Base-by-base conservation (phyloP, 2,797 vertebrate genomes). In the Petrocephalus schoutedeni region DNA sequence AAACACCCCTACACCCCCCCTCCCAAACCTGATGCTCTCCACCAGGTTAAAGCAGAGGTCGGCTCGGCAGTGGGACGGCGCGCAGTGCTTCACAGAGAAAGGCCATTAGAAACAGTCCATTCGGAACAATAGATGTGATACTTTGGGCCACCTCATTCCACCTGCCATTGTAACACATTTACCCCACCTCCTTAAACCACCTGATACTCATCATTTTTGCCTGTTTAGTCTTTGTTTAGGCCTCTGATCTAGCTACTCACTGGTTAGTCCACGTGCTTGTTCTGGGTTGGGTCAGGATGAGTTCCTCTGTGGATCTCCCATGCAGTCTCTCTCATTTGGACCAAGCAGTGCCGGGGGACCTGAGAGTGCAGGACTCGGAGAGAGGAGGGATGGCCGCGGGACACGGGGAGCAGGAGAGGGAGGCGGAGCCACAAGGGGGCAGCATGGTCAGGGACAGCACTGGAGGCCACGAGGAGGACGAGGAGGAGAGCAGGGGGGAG, bases 271-370 rank as follows among this genome's bases (percentile, higher is more conserved):
- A 2, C n/a, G 36, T 56, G 36, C 3, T 19, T 80, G 36, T 53
- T 6, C 23, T 32, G 49, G 80, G n/a, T 3, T 21, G 49, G n/a
- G 49, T 51, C 80, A n/a, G 3, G 41, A 41, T 19, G 19, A 83
- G 14, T 74, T 74, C 67, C 67, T 74, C 32, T 28, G 32, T 41
- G 32, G 67, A 32, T 41, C 36, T 74, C 71, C 36, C 71, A 74
- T 45, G 71, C 71, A 74, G 1, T 74, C 36, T 74, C 32, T 87
- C 19, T 28, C 85, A 12, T 89, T 64, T 91, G 94, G 95, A 96
- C 94, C 94, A 86, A 93, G 95, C 95, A 90, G 95, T 95, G 94
- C 86, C 95, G 89, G 93, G 95, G 77, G 93, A 95, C 28, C 84
- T 41, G 28, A 45, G 54, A 85, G 49, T 2, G 84, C n/a, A 32